Percentiles rank a stretch among this genome's conserved stretches.
Evolutionary conservation across 2,888 invertebrate species (phyloP).

Genomic region (Amphipoea oculea): DNA sequence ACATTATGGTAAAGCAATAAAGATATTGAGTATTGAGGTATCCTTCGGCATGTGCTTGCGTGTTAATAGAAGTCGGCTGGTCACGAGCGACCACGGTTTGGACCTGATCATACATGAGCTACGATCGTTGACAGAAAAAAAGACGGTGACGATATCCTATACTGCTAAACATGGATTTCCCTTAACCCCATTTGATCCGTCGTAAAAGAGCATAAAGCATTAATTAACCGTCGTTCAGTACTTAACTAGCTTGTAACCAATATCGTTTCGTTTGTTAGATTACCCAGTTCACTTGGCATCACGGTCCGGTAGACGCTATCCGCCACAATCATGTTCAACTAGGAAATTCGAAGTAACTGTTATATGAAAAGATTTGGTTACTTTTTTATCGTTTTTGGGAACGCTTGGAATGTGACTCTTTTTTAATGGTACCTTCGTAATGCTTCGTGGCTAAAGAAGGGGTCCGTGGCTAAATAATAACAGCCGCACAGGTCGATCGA

Average conservation of each 20-base stretch:
- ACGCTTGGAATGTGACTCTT: not conserved
- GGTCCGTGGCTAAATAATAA: no score
- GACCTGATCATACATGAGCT: not conserved
- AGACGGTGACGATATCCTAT: no score
- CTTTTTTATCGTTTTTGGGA: not conserved
- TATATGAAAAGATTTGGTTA: not conserved
- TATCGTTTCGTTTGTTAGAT: conserved; percentile 19
- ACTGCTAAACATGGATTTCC: not conserved
- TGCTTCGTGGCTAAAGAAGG: no score
- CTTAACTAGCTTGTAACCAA: conserved; percentile 16
- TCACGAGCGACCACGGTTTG: not conserved
- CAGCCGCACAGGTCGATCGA: no score
- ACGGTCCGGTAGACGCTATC: not conserved
- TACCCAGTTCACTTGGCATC: conserved; percentile 24
- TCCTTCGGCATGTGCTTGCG: not conserved
- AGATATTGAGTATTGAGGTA: not conserved
- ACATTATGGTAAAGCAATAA: no score
- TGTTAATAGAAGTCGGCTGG: not conserved
- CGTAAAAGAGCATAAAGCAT: not conserved
- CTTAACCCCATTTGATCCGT: not conserved
- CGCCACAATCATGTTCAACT: conserved; percentile 1
- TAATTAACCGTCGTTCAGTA: not conserved
- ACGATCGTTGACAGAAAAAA: not conserved
- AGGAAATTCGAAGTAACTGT: not conserved
- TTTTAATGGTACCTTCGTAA: not conserved